Conservation (phyloP, 2,888 invertebrate species). For the Drosophila koepferae region DNA sequence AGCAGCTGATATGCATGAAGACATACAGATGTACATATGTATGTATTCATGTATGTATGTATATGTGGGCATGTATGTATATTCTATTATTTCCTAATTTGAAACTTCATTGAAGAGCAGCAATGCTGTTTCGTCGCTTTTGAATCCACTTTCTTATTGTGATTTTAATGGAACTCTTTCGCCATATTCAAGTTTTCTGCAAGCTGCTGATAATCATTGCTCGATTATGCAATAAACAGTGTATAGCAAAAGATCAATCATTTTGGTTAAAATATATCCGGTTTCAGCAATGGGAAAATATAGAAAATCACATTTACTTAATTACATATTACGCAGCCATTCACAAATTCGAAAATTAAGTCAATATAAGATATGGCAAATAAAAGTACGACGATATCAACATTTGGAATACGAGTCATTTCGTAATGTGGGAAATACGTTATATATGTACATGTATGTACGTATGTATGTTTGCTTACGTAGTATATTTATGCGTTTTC, state of each 20-base stretch:
- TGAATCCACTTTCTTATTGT: neutral
- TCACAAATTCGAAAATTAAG: neutral
- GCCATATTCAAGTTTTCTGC: neutral
- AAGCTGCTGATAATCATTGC: constrained; percentile 1
- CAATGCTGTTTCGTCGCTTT: neutral
- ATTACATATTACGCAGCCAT: neutral
- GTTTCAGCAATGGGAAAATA: neutral
- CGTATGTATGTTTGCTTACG: neutral
- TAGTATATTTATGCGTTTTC: constrained; percentile 5
- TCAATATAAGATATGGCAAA: neutral
- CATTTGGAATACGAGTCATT: neutral
- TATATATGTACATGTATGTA: neutral
- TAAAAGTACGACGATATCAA: neutral
- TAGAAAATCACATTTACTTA: neutral
- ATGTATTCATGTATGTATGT: neutral
- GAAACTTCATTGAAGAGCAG: neutral
- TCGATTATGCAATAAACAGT: constrained; percentile 2
- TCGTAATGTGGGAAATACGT: neutral
- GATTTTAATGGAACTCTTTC: constrained; percentile 2
- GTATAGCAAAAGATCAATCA: neutral
- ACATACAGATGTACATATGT: neutral
- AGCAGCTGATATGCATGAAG: constrained; percentile 6
- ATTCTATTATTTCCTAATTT: constrained; percentile 4
- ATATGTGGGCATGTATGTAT: neutral
- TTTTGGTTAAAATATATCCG: neutral